Evolutionary conservation across 35 echinoderm and acorn worm species (phyloP).

Genomic region (Strongylocentrotus purpuratus): DNA sequence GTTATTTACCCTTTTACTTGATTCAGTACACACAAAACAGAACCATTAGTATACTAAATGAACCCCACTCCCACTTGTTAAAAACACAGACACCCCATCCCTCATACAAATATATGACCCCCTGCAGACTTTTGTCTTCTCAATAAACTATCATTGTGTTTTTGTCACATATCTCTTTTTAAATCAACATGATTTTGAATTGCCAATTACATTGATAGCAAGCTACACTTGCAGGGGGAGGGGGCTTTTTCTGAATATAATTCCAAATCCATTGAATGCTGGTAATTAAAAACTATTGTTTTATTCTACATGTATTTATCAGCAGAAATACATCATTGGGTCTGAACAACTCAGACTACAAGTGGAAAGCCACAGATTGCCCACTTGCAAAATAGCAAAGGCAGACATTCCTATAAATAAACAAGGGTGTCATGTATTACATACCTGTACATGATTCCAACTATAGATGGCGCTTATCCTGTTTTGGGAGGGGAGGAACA

Average conservation of each 20-base stretch:
- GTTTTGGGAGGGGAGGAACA: background rate
- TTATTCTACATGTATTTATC: background rate
- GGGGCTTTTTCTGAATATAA: background rate
- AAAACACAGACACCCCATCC: background rate
- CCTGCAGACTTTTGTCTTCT: background rate
- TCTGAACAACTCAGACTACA: background rate
- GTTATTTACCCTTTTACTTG: background rate
- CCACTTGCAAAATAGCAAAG: background rate
- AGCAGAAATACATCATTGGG: background rate
- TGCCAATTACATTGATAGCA: background rate
- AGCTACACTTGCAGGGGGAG: background rate
- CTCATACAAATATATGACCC: background rate
- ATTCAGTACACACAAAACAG: background rate
- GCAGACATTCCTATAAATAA: conserved; percentile 18
- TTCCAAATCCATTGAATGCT: background rate
- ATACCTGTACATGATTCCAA: background rate
- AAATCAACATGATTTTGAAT: background rate
- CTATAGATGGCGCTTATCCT: background rate
- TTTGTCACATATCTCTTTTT: background rate
- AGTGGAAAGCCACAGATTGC: background rate
- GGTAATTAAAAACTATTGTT: background rate
- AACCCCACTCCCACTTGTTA: background rate
- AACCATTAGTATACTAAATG: background rate
- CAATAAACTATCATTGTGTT: background rate
- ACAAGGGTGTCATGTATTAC: background rate